phyloP scores from a whole-genome alignment of 2,113 vertebrate genomes.

The Ammodytes marinus region DNA sequence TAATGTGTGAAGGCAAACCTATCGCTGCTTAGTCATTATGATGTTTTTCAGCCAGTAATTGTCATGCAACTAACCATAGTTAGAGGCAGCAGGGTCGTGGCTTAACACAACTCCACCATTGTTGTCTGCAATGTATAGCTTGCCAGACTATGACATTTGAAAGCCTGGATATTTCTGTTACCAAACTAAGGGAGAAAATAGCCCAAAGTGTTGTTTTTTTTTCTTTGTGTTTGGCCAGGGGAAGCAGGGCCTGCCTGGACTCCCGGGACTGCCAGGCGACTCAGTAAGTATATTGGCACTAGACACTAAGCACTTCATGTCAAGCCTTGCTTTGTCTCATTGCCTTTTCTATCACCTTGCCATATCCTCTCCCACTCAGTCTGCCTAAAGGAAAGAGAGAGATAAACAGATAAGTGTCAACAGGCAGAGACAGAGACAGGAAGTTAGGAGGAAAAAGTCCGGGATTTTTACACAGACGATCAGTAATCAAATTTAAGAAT shows the following conservation, averaged over 20 bases:
- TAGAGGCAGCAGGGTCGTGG: conserved; percentile 21
- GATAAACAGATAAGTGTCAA: conserved; percentile 68
- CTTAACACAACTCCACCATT: not conserved
- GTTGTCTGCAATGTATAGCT: conserved; percentile 15
- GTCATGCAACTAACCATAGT: conserved; percentile 1
- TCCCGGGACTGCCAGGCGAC: conserved; percentile 90
- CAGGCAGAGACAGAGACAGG: conserved; percentile 38
- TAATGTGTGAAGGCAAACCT: not conserved
- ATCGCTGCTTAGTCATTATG: conserved; percentile 5
- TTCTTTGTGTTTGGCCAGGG: conserved; percentile 85
- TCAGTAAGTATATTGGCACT: conserved; percentile 84
- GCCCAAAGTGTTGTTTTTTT: conserved; percentile 21
- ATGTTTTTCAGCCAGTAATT: conserved; percentile 1
- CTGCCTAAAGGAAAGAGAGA: conserved; percentile 60
- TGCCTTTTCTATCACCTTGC: conserved; percentile 61
- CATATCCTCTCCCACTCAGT: conserved; percentile 40
- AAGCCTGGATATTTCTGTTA: conserved; percentile 41
- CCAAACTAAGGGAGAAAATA: conserved; percentile 48
- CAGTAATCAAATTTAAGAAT: conserved; percentile 86
- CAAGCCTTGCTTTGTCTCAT: conserved; percentile 52
- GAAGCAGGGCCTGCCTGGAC: conserved; percentile 88
- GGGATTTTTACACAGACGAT: conserved; percentile 77
- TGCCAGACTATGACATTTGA: conserved; percentile 15
- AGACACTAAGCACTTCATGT: conserved; percentile 49
- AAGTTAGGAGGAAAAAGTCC: conserved; percentile 52